Percentiles rank a stretch among this genome's conserved stretches.
These are phyloP conservation scores for Gymnocephalus cernua DNA, from an alignment of 2,113 vertebrate genomes.

Conservation along the genomic window DNA sequence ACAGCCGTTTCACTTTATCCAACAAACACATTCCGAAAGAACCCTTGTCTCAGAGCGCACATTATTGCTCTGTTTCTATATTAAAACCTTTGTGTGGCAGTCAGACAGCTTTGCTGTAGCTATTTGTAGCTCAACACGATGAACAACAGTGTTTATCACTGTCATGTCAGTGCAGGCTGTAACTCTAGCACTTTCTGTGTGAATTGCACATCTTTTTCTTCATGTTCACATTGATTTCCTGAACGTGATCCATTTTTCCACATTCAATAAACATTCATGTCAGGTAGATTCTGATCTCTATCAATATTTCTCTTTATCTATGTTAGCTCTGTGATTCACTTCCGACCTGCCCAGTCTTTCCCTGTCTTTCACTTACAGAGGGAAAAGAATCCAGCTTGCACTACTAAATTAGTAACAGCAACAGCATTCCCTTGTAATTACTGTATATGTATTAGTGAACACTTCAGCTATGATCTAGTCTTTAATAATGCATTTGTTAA, in stretches of 20 bases:
- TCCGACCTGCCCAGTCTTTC: conserved; percentile 39
- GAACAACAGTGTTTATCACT: conserved; percentile 16
- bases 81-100: conserved; percentile 15
- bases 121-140: conserved; percentile 3
- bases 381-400: neutral
- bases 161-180: conserved; percentile 36
- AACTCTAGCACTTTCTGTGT: conserved; percentile 1
- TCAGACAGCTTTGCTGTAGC: neutral
- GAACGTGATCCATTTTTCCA: conserved; percentile 60
- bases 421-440: neutral
- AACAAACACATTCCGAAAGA: conserved; percentile 28
- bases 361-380: conserved; percentile 11
- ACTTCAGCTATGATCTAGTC: neutral
- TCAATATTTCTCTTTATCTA: conserved; percentile 62
- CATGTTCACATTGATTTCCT: conserved; percentile 59
- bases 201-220: conserved; percentile 33
- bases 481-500: neutral
- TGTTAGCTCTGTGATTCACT: conserved; percentile 48
- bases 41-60: neutral
- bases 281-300: conserved; percentile 68
- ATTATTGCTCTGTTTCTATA: conserved; percentile 16
- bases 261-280: conserved; percentile 68
- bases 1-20: conserved; percentile 7
- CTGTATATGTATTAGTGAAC: neutral
- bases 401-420: neutral